A percentile compares a stretch with the other conserved stretches of the same genome.
Evolutionary conservation across 2,113 vertebrate species (phyloP).

Genomic region (Chaetodon auriga): DNA sequence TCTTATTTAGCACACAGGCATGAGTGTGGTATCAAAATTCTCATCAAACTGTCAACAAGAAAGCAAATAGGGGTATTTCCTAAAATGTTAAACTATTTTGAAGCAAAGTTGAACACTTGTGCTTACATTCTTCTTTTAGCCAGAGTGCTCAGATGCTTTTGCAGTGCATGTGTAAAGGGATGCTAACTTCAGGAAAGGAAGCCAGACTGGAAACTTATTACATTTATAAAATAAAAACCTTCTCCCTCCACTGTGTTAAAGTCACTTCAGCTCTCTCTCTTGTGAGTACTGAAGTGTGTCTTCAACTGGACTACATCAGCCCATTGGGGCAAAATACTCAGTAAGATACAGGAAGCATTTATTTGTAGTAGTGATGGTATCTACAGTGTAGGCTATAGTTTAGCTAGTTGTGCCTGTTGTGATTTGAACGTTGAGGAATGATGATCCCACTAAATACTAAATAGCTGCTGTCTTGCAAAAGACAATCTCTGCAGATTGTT

Average conservation of each 20-base stretch:
- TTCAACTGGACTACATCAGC: background rate
- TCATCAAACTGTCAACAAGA: background rate
- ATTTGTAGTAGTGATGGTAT: background rate
- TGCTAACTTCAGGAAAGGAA: background rate
- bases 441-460: slow-evolving; percentile 39
- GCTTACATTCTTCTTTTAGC: background rate
- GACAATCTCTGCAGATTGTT: slow-evolving; percentile 53
- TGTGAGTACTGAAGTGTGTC: background rate
- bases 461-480: slow-evolving; percentile 48
- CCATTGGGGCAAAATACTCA: background rate
- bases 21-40: background rate
- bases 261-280: slow-evolving; percentile 2
- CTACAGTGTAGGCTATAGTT: background rate
- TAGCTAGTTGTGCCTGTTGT: background rate
- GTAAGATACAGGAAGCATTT: background rate
- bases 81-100: background rate
- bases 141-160: background rate
- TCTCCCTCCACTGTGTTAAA: background rate
- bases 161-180: background rate
- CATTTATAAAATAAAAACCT: background rate
- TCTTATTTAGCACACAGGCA: background rate
- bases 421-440: background rate
- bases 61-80: background rate
- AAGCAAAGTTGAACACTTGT: background rate
- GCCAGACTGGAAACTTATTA: background rate